Evolutionary conservation across 2,797 vertebrate genomes (phyloP).

Genomic region (Orientallactaga sibirica): DNA sequence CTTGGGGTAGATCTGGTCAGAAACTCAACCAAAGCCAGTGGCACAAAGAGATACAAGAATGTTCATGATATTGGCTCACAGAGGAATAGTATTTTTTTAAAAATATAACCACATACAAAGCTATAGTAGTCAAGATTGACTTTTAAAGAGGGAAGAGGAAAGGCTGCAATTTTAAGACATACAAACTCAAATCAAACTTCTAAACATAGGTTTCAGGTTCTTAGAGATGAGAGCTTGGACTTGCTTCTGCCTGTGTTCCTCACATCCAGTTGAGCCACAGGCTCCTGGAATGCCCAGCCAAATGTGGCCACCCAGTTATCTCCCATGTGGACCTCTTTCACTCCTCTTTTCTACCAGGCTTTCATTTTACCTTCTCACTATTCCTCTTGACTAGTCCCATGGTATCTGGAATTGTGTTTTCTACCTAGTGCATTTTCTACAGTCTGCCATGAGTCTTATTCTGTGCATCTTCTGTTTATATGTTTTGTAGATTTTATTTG

Average conservation of each 20-base stretch:
- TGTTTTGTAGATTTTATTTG: background rate
- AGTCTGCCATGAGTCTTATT: background rate
- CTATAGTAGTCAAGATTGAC: background rate
- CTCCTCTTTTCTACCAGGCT: background rate
- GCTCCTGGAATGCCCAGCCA: fast-evolving
- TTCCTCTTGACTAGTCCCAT: conserved; percentile 19
- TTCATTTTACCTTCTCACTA: background rate
- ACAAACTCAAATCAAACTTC: background rate
- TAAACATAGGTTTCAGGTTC: background rate
- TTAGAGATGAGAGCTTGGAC: background rate
- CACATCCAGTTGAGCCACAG: fast-evolving
- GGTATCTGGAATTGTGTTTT: background rate
- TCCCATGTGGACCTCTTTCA: background rate
- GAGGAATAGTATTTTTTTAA: background rate
- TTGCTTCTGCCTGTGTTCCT: fast-evolving
- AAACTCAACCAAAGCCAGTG: background rate
- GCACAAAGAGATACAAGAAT: background rate
- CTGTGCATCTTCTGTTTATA: background rate
- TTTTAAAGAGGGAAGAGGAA: conserved; percentile 9
- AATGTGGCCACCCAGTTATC: background rate
- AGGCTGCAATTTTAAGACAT: background rate
- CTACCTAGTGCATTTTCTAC: background rate
- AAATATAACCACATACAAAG: background rate
- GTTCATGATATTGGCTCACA: background rate
- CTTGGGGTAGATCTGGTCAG: background rate